Conservation (phyloP, 2,113 vertebrate genomes). For the Phyllostomus discolor region DNA sequence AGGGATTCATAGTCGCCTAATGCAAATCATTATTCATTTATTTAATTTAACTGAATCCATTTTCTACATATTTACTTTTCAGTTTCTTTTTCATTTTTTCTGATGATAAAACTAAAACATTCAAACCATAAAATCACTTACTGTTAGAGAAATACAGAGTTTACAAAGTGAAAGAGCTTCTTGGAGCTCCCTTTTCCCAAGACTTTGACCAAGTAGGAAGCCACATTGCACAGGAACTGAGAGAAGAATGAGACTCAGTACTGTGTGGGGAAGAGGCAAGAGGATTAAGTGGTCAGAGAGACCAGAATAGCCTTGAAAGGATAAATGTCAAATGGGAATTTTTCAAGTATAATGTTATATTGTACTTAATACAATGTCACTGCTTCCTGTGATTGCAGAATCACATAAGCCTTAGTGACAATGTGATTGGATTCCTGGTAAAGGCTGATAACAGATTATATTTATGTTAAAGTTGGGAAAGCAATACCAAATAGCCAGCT, state of each 20-base stretch:
- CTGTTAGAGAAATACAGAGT: not conserved
- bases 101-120: not conserved
- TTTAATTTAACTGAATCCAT: not conserved
- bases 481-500: not conserved
- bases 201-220: not conserved
- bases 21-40: not conserved
- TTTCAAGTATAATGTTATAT: not conserved
- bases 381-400: not conserved
- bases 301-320: not conserved
- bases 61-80: not conserved
- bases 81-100: not conserved
- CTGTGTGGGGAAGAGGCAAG: not conserved
- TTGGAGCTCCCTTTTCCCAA: not conserved
- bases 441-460: not conserved
- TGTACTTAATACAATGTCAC: not conserved
- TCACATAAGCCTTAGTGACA: not conserved
- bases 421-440: not conserved
- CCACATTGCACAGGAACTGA: not conserved
- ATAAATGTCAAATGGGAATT: not conserved
- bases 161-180: not conserved
- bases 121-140: not conserved
- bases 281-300: not conserved
- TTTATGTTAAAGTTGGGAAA: not conserved
- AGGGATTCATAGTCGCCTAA: not conserved
- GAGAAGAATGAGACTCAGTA: not conserved